Evolutionary conservation across 2,888 invertebrate genomes (phyloP).

Genomic region (Meloe dianella): DNA sequence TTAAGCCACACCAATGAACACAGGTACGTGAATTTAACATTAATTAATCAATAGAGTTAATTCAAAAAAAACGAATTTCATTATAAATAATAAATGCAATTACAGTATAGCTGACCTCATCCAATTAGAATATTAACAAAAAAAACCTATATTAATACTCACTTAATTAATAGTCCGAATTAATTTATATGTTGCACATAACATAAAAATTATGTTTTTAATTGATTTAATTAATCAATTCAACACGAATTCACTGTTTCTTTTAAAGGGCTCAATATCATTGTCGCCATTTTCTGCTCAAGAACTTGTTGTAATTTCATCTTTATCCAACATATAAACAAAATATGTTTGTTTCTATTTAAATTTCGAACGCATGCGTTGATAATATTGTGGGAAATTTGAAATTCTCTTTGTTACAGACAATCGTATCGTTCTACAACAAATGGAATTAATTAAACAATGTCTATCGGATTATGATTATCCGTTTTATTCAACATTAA

Average conservation of each 20-base stretch:
- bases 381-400: neutral
- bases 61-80: neutral
- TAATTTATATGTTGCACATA: neutral
- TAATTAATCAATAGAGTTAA: neutral
- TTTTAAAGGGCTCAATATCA: neutral
- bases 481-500: neutral
- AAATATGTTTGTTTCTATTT: neutral
- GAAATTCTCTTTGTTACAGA: neutral
- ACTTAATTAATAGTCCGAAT: neutral
- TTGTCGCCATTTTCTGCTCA: neutral
- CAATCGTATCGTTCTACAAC: neutral
- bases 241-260: neutral
- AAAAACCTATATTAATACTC: conserved; percentile 1
- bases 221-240: neutral
- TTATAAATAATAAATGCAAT: neutral
- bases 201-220: neutral
- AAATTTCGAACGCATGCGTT: neutral
- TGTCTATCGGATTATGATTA: neutral
- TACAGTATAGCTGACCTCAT: neutral
- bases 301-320: conserved; percentile 2
- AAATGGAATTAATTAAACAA: neutral
- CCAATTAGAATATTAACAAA: neutral
- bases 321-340: neutral
- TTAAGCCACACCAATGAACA: neutral
- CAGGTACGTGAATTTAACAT: neutral